These are phyloP conservation scores for Sebastes diploproa DNA, from an alignment of 2,797 vertebrate species.

Conservation along the genomic window DNA sequence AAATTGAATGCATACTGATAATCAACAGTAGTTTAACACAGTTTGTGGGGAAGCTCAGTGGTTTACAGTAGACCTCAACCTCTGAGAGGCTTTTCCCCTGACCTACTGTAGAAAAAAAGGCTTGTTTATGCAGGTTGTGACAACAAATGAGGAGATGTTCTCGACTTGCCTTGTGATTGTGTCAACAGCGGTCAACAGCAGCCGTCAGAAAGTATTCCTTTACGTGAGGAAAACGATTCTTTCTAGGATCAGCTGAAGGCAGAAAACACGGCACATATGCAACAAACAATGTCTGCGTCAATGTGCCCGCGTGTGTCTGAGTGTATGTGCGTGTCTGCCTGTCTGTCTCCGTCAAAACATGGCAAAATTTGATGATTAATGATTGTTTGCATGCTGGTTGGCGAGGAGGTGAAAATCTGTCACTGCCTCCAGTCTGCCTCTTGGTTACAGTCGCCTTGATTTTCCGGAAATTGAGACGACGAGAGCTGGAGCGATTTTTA, in stretches of 20 bases:
- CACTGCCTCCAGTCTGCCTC: constrained; percentile 2
- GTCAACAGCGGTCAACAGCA: constrained; percentile 40
- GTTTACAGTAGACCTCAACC: constrained; percentile 11
- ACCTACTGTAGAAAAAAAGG: neutral
- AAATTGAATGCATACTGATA: neutral
- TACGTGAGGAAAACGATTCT: constrained; percentile 7
- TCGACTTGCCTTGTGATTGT: constrained; percentile 19
- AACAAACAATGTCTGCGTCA: constrained; percentile 51
- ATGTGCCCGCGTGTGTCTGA: constrained; percentile 27
- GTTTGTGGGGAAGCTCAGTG: neutral
- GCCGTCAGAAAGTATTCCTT: constrained; percentile 30
- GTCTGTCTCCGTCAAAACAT: constrained; percentile 57
- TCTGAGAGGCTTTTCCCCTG: neutral
- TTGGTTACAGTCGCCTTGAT: neutral
- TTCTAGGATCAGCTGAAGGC: constrained; percentile 35
- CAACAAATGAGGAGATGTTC: constrained; percentile 46
- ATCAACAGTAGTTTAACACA: neutral
- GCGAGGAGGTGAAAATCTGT: constrained; percentile 41
- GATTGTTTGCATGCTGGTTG: constrained; percentile 39
- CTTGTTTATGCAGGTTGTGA: constrained; percentile 23
- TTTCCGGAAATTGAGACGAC: constrained; percentile 1
- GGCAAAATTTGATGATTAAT: constrained; percentile 62
- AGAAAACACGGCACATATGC: constrained; percentile 31
- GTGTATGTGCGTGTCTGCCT: constrained; percentile 37
- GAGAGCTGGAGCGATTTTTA: neutral